Base-by-base conservation (phyloP, 2,113 vertebrate species). In the Grantiella picta region DNA sequence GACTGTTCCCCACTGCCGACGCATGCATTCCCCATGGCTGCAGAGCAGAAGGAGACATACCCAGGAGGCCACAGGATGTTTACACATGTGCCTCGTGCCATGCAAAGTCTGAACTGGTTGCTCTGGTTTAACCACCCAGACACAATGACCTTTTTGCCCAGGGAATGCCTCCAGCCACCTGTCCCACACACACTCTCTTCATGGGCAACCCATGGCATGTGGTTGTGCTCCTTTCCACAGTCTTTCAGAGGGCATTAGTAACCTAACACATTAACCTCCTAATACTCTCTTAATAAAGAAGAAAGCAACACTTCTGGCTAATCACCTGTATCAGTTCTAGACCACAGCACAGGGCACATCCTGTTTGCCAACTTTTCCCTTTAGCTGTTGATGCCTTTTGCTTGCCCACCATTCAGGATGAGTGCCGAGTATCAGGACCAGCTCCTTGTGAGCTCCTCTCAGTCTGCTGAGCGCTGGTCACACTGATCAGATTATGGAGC, bases 11-110 rank as follows among this genome's bases (percentile, higher is more conserved):
- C 42, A 10, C 27, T 44, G 79, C 93, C 90, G 79, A 38, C 76
- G 40, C 76, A 17, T 59, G 19, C 36, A 7, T 40, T 86, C 40
- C 49, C 38, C 1, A 0, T 5, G 24, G 35, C 65, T 11, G 1
- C 29, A 24, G 45, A 61, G 57, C 50, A 44, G 38, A 42, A 40
- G 64, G 31, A 35, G 50, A 19, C 12, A 4, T 21, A 49, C 27
- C 28, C 44, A n/a, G 63, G 45, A 77, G 54, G 59, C 22, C 16
- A 33, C 59, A n/a, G 36, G 70, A 33, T 40, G 42, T 22, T 57
- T 60, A 7, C 53, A 10, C 4, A 16, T 2, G 16, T 0, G 1
- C 44, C 71, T 63, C 0, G 0, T 60, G 87, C 84, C 28, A 4
- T 47, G 53, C 52, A 15, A 33, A 6, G 11, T 2, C 2, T 25